Evolutionary conservation across 1,140 invertebrate genomes (phyloP).

Genomic region (Cryptotermes secundus): DNA sequence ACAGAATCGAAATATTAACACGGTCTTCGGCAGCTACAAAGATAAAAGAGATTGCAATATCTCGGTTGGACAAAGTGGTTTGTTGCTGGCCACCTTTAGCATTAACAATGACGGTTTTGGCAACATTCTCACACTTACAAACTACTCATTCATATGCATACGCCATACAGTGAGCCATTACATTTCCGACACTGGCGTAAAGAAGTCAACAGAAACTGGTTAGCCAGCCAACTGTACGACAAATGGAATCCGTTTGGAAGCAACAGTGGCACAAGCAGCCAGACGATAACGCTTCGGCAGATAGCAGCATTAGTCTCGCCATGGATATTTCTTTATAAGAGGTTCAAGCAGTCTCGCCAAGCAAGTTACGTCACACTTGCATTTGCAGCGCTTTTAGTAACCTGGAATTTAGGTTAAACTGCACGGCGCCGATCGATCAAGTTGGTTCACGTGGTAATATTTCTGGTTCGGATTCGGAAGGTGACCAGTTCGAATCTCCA

Average conservation of each 20-base stretch:
- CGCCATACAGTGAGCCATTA: background rate
- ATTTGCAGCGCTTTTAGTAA: too few species aligned
- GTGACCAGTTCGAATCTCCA: too few species aligned
- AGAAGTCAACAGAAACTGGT: background rate
- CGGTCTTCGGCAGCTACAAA: background rate
- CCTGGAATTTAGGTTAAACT: too few species aligned
- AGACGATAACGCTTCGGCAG: too few species aligned
- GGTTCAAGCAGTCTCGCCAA: too few species aligned
- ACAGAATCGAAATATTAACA: background rate
- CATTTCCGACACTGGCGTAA: background rate
- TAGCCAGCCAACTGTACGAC: background rate
- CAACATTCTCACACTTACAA: background rate
- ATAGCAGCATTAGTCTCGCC: too few species aligned
- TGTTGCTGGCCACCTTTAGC: background rate
- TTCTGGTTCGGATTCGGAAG: too few species aligned
- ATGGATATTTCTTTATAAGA: too few species aligned
- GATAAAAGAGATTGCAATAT: background rate
- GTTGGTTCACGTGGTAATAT: too few species aligned
- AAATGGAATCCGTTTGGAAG: background rate
- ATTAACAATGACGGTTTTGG: background rate
- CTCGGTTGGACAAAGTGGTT: background rate
- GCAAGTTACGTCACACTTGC: too few species aligned
- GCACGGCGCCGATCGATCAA: too few species aligned
- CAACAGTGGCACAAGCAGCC: background rate
- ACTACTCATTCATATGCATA: slow-evolving; percentile 8